phyloP scores from a whole-genome alignment of 35 echinoderm and acorn worm genomes.

The Nesometra sesokonis region DNA sequence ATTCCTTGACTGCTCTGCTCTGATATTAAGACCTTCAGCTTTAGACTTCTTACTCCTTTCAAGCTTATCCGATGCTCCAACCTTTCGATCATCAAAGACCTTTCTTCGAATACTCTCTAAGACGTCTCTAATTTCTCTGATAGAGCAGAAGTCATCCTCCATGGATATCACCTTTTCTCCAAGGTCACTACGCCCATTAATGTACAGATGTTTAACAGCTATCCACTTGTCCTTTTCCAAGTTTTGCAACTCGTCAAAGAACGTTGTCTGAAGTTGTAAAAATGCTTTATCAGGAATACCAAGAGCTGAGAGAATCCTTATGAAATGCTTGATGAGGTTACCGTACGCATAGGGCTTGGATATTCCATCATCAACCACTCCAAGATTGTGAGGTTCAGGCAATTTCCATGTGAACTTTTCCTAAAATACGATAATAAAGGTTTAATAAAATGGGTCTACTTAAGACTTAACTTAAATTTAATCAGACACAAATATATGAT shows the following conservation, averaged over 20 bases:
- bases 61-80: not conserved
- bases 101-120: not conserved
- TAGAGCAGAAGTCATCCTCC: not conserved
- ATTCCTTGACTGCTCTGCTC: not conserved
- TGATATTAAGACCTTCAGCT: not conserved
- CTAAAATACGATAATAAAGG: not conserved
- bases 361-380: not conserved
- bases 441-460: no score
- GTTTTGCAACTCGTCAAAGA: not conserved
- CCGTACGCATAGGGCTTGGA: not conserved
- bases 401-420: not conserved
- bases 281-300: not conserved
- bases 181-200: not conserved
- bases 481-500: no score
- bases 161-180: not conserved
- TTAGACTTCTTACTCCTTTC: not conserved
- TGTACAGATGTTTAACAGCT: not conserved
- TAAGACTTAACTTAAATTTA: no score
- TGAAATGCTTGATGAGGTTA: not conserved
- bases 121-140: not conserved
- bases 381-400: not conserved
- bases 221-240: not conserved
- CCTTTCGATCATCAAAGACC: not conserved
- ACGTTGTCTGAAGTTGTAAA: not conserved
- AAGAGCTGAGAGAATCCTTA: not conserved